Base-by-base conservation (phyloP, 2,888 invertebrate species). In the Timema podura region DNA sequence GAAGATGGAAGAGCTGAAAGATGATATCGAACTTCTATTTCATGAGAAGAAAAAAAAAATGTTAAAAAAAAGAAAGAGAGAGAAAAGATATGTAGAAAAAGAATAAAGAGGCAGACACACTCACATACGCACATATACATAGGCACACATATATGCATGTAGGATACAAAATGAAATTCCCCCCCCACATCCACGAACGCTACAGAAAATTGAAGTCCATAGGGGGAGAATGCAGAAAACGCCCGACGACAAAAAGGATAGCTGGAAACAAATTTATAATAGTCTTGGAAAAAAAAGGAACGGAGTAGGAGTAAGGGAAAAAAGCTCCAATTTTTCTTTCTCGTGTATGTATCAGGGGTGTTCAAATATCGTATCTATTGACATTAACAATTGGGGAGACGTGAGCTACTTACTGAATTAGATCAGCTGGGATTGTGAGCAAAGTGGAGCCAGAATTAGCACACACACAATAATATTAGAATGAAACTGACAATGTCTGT, bases 201-300 rank as follows among this genome's bases (percentile, higher is more conserved):
- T 69, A 70, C 66, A 69, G 73, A 73, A 73, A 71, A 73, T 73
- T 73, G 73, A 70, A 73, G 71, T 71, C 71, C 73, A 71, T 71
- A 64, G 73, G 73, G 71, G 71, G 47, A 67, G 64, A 69, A 70
- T 10, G 59, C 15, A 66, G 70, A 61, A n/a, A 69, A 67, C 69
- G 69, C 69, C 67, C 65, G 69, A 71, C 71, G 71, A 71, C 71
- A 71, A 71, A 71, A 71, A 71, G 71, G 73, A 73, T 70, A 67
- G 71, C 68, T 71, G 68, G 65, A 71, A 73, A 69, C 72, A 72
- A 72, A 72, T 72, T 72, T 72, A 72, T 72, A 72, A 72, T 72
- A 72, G 72, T 71, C 71, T 71, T 54, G 65, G 48, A 47, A 68
- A 65, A 69, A 59, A 44, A 47, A 45, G 46, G 49, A 51, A 59